Evolutionary conservation across 2,113 vertebrate species (phyloP).

Genomic region (Verasper variegatus): DNA sequence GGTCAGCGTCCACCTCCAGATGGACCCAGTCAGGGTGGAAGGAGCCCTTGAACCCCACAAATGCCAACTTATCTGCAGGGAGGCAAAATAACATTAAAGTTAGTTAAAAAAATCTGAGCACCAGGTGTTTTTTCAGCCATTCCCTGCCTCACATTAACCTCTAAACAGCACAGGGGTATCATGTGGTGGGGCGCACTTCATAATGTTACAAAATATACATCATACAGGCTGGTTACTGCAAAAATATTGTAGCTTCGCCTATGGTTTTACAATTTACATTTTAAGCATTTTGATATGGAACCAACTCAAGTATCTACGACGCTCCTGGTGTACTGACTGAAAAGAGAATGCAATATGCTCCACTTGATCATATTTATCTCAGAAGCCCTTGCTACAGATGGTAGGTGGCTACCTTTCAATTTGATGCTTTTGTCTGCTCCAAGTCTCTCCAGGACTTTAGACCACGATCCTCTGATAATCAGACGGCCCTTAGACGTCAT

Average conservation of each 20-base stretch:
- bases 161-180: not conserved
- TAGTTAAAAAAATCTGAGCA: not conserved
- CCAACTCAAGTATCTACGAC: too few species aligned
- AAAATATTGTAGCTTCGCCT: not conserved
- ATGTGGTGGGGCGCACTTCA: not conserved
- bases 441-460: conserved; percentile 87
- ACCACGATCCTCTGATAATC: conserved; percentile 88
- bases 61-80: conserved; percentile 67
- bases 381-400: not conserved
- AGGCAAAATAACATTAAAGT: not conserved
- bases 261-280: not conserved
- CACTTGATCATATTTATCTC: not conserved
- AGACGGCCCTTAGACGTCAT: conserved; percentile 90
- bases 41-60: conserved; percentile 74
- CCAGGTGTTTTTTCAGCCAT: not conserved
- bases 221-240: too few species aligned
- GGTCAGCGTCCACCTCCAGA: conserved; percentile 51
- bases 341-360: not conserved
- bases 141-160: not conserved
- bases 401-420: conserved; percentile 86
- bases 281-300: not conserved
- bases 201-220: not conserved
- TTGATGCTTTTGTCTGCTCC: conserved; percentile 84
- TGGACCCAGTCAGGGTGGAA: conserved; percentile 71
- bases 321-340: too few species aligned